Evolutionary conservation across 1,140 invertebrate genomes (phyloP), one percentile per base, ranked within the genome.

Genomic region (Saxidomus purpurata): DNA sequence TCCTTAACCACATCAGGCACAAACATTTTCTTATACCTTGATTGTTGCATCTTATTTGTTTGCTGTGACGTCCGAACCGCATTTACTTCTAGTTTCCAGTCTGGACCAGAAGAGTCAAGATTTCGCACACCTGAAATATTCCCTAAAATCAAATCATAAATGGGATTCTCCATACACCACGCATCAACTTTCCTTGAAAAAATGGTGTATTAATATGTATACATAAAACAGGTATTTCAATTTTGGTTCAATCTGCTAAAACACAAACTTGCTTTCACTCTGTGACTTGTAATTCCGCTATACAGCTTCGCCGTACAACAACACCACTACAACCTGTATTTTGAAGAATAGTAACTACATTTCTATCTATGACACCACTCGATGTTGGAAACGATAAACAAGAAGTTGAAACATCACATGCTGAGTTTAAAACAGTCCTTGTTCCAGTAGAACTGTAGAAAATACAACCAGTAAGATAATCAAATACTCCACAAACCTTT

Each of bases 321-420:
- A 89, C 81, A 59, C n/a, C n/a, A n/a, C 83, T 89, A 77, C 90
- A 91, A 19, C 92, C 84, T 6, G 89, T 92, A 52, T 92, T 89
- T 76, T 87, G 19, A 13, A 90, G 59, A 0, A 92, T 87, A 8
- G n/a, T 89, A 9, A 80, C 90, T 2, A 15, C 11, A 0, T 87
- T 55, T 8, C 31, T 31, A 25, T 52, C 67, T 59, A 91, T 76
- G 0, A 63, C 79, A 3, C 89, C 89, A 6, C 36, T 8, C 1
- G 89, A 71, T 1, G 74, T 74, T 15, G 83, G 89, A 81, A 90
- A 85, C 22, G 36, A 17, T 6, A 40, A 19, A 71, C n/a, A 25
- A 11, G 40, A 47, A 4, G 25, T 55, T 49, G 4, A 8, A 9
- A 40, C 52, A 19, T 61, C 28, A 82, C 59, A 38, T 4, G 55